These are phyloP conservation scores for Onchidella celtica DNA, from an alignment of 2,888 invertebrate genomes.

Conservation along the genomic window DNA sequence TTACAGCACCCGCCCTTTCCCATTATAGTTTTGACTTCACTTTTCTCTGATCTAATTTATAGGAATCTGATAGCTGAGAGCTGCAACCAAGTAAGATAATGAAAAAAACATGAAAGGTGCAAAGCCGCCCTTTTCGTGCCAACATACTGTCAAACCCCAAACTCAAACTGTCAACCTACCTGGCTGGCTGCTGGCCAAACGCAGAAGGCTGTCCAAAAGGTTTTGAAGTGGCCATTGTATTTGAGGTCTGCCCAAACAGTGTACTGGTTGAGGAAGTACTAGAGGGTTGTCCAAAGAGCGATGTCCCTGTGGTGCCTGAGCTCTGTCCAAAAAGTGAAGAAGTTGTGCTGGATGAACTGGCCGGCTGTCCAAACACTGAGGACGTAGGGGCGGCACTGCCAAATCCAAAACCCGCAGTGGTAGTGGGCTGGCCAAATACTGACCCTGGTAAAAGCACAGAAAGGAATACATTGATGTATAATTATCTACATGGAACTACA, in stretches of 20 bases:
- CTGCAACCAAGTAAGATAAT: no score
- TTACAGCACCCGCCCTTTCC: no score
- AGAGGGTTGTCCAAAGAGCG: neutral
- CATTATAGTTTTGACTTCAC: no score
- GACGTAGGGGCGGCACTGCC: constrained; percentile 1
- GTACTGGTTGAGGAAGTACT: neutral
- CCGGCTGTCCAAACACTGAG: neutral
- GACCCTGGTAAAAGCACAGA: constrained; percentile 32
- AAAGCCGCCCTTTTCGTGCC: no score
- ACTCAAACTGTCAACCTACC: no score
- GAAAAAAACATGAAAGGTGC: no score
- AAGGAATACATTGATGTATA: neutral
- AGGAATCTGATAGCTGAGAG: no score
- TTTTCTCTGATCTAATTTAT: no score
- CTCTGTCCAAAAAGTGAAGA: constrained; percentile 35
- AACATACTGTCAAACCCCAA: no score
- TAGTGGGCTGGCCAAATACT: constrained; percentile 47
- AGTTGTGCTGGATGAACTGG: neutral
- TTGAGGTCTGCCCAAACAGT: no score
- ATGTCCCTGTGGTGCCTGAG: neutral
- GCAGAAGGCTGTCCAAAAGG: constrained; percentile 19
- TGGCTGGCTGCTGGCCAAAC: constrained; percentile 23
- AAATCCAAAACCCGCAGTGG: constrained; percentile 34
- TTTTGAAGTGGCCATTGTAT: neutral
- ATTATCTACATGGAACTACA: no score